Conservation (phyloP, 2,113 vertebrate genomes). For the Agelaius phoeniceus region DNA sequence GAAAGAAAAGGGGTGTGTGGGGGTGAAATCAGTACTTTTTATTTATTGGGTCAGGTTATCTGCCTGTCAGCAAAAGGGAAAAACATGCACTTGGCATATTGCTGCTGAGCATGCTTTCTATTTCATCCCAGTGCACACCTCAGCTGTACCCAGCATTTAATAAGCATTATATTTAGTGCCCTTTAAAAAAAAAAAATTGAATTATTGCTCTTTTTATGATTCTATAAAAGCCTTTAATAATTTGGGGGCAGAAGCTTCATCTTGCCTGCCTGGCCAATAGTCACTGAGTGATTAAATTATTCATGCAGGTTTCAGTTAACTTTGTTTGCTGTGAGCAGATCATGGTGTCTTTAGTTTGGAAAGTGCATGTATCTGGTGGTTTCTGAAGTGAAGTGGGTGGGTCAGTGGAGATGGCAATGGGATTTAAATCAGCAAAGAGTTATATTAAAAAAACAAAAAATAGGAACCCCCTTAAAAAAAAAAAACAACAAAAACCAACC, state of each 20-base stretch:
- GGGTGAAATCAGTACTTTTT: slow-evolving; percentile 9
- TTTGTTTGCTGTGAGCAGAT: slow-evolving; percentile 52
- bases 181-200: slow-evolving; percentile 74
- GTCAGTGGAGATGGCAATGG: background rate
- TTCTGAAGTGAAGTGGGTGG: background rate
- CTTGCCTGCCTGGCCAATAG: slow-evolving; percentile 26
- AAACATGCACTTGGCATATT: background rate
- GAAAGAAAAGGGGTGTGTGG: background rate
- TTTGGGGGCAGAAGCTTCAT: slow-evolving; percentile 60
- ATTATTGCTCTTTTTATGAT: slow-evolving; percentile 73
- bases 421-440: rapidly evolving
- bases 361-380: background rate
- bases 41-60: slow-evolving; percentile 51
- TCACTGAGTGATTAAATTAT: slow-evolving; percentile 65
- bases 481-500: too few relatives aligned
- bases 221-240: slow-evolving; percentile 78
- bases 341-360: background rate
- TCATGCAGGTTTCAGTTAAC: slow-evolving; percentile 57
- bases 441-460: background rate
- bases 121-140: slow-evolving; percentile 38
- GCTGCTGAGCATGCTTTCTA: slow-evolving; percentile 53
- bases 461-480: too few relatives aligned
- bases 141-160: slow-evolving; percentile 60
- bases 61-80: slow-evolving; percentile 31
- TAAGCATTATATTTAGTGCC: slow-evolving; percentile 60